Percentiles rank a stretch among this genome's conserved stretches.
phyloP scores from a whole-genome alignment of 2,797 vertebrate genomes.

The Astyanax mexicanus region DNA sequence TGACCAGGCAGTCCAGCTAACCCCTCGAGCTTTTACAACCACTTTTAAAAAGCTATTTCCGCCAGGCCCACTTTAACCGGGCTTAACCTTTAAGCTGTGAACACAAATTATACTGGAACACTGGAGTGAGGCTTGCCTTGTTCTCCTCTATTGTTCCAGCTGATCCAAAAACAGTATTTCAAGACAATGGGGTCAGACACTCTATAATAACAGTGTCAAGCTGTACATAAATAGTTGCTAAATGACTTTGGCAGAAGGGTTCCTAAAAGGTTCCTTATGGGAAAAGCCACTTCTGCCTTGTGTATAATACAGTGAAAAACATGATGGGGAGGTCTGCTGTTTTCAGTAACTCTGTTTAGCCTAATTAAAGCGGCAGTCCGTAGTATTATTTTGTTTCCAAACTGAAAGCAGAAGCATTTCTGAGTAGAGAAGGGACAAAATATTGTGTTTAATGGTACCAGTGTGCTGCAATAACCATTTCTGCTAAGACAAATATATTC shows the following conservation, averaged over 20 bases:
- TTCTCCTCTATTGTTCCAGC: conserved; percentile 64
- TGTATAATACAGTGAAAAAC: not conserved
- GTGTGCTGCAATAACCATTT: too few relatives aligned
- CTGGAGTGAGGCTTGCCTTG: conserved; percentile 33
- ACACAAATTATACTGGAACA: conserved; percentile 51
- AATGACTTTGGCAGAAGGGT: conserved; percentile 56
- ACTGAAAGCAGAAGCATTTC: too few relatives aligned
- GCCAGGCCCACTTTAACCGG: conserved; percentile 61
- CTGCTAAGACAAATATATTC: too few relatives aligned
- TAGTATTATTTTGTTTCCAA: too few relatives aligned
- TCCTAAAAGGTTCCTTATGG: conserved; percentile 67
- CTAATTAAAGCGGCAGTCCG: too few relatives aligned
- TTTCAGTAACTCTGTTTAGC: conserved; percentile 5
- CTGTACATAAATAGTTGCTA: conserved; percentile 70
- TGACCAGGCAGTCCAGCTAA: conserved; percentile 44
- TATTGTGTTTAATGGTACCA: too few relatives aligned
- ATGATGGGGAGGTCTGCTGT: not conserved
- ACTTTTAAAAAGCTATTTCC: conserved; percentile 39
- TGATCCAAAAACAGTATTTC: conserved; percentile 54
- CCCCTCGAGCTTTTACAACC: conserved; percentile 19
- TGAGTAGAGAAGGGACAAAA: too few relatives aligned
- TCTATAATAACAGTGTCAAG: conserved; percentile 76
- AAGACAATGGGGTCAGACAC: conserved; percentile 71
- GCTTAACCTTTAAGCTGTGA: conserved; percentile 62
- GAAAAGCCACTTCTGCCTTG: conserved; percentile 57